Evolutionary conservation across 2,113 vertebrate species (phyloP), one percentile per base, ranked within the genome.

Genomic region (Entomyzon cyanotis): DNA sequence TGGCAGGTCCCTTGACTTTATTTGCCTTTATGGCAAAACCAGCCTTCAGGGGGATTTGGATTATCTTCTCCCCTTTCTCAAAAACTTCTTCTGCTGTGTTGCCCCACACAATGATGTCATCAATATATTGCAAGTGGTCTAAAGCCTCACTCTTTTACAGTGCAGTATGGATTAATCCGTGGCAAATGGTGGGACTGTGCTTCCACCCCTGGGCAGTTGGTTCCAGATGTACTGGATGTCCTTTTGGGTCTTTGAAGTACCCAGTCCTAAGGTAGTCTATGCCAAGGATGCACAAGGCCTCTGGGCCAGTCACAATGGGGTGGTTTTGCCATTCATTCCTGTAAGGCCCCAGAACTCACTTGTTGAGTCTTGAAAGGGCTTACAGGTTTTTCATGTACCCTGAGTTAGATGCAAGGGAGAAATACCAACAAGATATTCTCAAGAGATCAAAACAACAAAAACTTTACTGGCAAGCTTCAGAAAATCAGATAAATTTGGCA

Each of bases 301-400:
- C 82, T 84, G 69, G 41, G 27, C 56, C 58, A 71, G 35, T 82
- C 30, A n/a, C 53, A 70, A 18, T 11, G 11, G 39, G 7, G 12
- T n/a, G 15, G 18, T 27, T 69, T 82, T 82, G 5, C 44, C 15
- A 23, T 50, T 82, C 12, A 18, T 69, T 50, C 19, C 35, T 50
- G 30, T 50, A 59, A 42, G 46, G 59, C 19, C 35, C 35, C 19
- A 59, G 24, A 69, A 41, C 30, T 59, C 35, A 59, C 13, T 68
- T 0, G 0, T 14, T 1, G 3, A 58, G 9, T 69, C 23, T 41
- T n/a, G 12, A 41, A 50, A 59, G 35, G 37, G 19, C 15, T 50
- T 69, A 56, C 14, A 23, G 53, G 12, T 28, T 69, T 56, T 49
- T 82, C 28, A 28, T 30, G 65, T 69, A 28, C 23, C 44, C 24